Conservation (phyloP, 2,888 invertebrate genomes). For the Ormyrus pomaceus region DNA sequence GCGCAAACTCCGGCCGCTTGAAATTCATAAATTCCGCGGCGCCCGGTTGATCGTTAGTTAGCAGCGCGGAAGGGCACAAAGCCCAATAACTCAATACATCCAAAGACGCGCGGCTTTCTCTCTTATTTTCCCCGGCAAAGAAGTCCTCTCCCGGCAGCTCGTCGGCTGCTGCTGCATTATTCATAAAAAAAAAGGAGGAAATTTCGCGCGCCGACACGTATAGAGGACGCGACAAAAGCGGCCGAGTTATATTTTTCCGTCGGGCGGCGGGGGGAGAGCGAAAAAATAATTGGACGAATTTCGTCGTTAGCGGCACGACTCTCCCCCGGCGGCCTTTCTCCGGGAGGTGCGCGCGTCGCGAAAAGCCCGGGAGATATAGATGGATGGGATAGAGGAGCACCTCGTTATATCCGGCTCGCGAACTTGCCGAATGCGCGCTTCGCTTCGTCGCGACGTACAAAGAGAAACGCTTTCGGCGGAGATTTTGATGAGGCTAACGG, state of each 20-base stretch:
- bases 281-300: conserved; percentile 73
- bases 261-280: conserved; percentile 45
- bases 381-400: not conserved
- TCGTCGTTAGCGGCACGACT: conserved; percentile 64
- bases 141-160: no score
- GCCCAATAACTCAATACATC: no score
- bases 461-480: no score
- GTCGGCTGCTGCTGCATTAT: not conserved
- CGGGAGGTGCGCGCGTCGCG: no score
- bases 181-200: not conserved
- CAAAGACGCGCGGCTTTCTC: no score
- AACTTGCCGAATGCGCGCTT: not conserved
- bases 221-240: conserved; percentile 26
- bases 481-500: no score
- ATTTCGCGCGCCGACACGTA: not conserved
- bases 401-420: conserved; percentile 33
- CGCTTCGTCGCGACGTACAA: not conserved
- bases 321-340: not conserved
- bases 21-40: no score
- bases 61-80: no score
- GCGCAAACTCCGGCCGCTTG: no score
- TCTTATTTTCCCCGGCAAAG: no score
- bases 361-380: not conserved
- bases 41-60: no score
- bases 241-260: conserved; percentile 31